Percentiles rank a stretch among this genome's conserved stretches.
Evolutionary conservation across 2,888 invertebrate species (phyloP).

Genomic region (Hoplodrina blanda): DNA sequence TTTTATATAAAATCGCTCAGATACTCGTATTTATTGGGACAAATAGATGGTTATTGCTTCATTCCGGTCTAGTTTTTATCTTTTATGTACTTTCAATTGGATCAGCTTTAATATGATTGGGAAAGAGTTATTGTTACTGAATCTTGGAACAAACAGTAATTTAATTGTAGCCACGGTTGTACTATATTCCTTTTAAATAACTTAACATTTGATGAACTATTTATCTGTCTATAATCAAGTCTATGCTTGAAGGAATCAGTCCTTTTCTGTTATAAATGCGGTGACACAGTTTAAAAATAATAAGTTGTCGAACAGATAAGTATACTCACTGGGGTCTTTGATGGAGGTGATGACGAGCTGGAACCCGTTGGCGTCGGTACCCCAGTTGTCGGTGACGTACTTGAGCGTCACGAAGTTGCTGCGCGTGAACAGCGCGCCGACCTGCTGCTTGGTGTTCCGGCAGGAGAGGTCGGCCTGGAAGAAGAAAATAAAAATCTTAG

Average conservation of each 20-base stretch:
- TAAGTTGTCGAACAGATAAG: constrained; percentile 18
- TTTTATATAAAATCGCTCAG: constrained; percentile 66
- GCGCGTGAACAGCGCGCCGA: constrained; percentile 96
- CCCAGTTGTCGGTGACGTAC: constrained; percentile 98
- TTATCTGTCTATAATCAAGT: neutral
- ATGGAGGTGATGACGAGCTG: constrained; percentile 98
- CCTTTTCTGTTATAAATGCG: neutral
- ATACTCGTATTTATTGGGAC: constrained; percentile 69
- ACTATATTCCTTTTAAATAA: neutral
- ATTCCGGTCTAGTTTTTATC: constrained; percentile 58
- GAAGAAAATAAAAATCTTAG: constrained; percentile 49
- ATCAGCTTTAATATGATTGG: neutral
- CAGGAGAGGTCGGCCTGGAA: constrained; percentile 97
- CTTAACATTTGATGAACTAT: neutral
- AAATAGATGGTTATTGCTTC: constrained; percentile 68
- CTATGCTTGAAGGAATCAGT: neutral
- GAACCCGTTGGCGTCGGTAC: constrained; percentile 97
- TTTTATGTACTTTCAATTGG: constrained; percentile 40
- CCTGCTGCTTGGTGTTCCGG: constrained; percentile 96
- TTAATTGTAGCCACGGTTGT: neutral
- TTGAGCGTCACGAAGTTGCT: constrained; percentile 98
- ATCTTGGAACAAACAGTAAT: neutral
- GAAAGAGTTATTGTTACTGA: neutral
- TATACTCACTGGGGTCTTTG: constrained; percentile 97
- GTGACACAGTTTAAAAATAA: no score